phyloP scores from a whole-genome alignment of 2,888 invertebrate genomes.

The Parnassius apollo region DNA sequence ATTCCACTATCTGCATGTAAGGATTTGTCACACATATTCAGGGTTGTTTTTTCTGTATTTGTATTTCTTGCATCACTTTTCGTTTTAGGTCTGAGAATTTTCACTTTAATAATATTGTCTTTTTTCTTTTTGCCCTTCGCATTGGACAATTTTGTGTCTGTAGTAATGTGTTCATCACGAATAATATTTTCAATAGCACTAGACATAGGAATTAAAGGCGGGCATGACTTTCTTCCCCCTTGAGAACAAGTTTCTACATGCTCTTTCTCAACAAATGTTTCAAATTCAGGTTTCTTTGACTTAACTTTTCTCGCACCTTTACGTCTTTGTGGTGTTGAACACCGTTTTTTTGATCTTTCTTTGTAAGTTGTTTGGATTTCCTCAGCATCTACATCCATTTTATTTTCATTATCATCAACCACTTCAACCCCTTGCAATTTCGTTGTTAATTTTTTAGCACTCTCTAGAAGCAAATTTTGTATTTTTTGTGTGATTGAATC shows the following conservation, averaged over 20 bases:
- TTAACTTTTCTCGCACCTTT: constrained; percentile 22
- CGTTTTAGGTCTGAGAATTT: constrained; percentile 58
- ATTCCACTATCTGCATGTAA: constrained; percentile 55
- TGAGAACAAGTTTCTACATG: constrained; percentile 51
- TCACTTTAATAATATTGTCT: constrained; percentile 63
- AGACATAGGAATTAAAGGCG: constrained; percentile 41
- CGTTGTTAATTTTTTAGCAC: constrained; percentile 53
- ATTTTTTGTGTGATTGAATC: constrained; percentile 58
- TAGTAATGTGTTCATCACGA: constrained; percentile 31
- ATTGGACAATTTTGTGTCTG: constrained; percentile 29
- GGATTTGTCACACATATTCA: constrained; percentile 31
- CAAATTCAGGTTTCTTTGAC: constrained; percentile 30
- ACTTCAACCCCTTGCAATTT: constrained; percentile 21
- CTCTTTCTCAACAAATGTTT: constrained; percentile 56
- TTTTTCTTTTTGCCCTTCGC: constrained; percentile 51
- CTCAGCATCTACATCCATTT: constrained; percentile 32
- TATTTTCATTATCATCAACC: constrained; percentile 38
- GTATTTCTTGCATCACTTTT: constrained; percentile 34
- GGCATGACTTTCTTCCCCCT: constrained; percentile 55
- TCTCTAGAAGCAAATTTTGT: constrained; percentile 58
- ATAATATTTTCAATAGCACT: constrained; percentile 35
- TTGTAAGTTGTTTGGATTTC: constrained; percentile 34
- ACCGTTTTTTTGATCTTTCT: constrained; percentile 35
- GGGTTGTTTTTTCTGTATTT: constrained; percentile 19
- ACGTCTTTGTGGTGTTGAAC: constrained; percentile 39